phyloP scores from a whole-genome alignment of 53 echinoderm and acorn worm species.

The Mesocentrotus franciscanus region DNA sequence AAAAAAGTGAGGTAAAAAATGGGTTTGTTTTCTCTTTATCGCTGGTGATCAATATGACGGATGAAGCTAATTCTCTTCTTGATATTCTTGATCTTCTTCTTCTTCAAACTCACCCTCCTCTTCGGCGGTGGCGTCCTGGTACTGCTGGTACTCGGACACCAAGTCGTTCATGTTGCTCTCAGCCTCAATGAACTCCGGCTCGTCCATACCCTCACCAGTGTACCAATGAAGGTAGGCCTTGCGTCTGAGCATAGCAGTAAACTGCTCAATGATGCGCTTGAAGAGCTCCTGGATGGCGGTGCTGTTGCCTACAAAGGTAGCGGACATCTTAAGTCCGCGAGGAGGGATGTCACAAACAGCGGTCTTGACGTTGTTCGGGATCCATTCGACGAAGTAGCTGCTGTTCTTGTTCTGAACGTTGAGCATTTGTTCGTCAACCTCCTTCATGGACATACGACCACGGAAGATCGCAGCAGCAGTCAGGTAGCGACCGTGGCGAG shows the following conservation, averaged over 20 bases:
- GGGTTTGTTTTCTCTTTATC: not conserved
- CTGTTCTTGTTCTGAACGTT: constrained; percentile 99
- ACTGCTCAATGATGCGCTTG: constrained; percentile 94
- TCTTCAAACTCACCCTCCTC: constrained; percentile 84
- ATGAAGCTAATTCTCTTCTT: not conserved
- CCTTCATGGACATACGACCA: constrained; percentile 99
- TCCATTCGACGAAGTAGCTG: constrained; percentile 98
- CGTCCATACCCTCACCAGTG: constrained; percentile 97
- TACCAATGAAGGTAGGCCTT: constrained; percentile 99
- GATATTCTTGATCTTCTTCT: not conserved
- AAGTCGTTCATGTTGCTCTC: constrained; percentile 99
- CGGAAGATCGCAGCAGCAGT: constrained; percentile 93
- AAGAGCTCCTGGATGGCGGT: constrained; percentile 96
- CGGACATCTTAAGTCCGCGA: constrained; percentile 96
- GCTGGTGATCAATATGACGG: not conserved
- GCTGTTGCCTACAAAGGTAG: constrained; percentile 97
- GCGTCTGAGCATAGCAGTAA: constrained; percentile 95
- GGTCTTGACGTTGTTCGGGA: constrained; percentile 99
- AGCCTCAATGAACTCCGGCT: constrained; percentile 97
- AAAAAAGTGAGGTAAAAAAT: not conserved
- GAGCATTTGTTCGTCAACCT: constrained; percentile 97
- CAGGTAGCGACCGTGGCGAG: constrained; percentile 93
- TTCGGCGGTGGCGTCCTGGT: constrained; percentile 96
- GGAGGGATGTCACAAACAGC: constrained; percentile 85
- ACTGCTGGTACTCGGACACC: constrained; percentile 98